phyloP scores from a whole-genome alignment of 2,888 invertebrate species.

The Hymenopus coronatus region DNA sequence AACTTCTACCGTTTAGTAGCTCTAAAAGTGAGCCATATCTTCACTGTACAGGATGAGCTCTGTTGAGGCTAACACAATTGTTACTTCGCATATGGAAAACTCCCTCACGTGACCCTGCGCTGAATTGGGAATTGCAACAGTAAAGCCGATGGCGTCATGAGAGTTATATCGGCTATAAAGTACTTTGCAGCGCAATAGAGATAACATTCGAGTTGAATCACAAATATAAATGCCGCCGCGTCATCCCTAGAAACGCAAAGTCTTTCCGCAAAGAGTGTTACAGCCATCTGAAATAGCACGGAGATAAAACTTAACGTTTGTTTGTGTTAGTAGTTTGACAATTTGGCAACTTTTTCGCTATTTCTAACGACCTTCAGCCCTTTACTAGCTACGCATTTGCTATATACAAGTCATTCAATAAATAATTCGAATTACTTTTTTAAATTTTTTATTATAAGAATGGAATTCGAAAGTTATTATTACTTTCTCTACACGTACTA shows the following conservation, averaged over 20 bases:
- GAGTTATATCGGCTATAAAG: background rate
- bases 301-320: background rate
- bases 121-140: background rate
- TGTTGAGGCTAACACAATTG: background rate
- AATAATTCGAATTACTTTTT: too few relatives aligned
- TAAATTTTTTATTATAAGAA: too few relatives aligned
- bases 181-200: background rate
- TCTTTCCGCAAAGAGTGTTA: background rate
- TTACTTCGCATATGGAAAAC: background rate
- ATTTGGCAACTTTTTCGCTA: too few relatives aligned
- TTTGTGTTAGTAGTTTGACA: background rate
- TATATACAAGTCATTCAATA: too few relatives aligned
- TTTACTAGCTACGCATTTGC: too few relatives aligned
- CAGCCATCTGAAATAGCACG: background rate
- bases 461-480: too few relatives aligned
- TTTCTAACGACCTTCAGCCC: too few relatives aligned
- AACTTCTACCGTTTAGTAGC: background rate
- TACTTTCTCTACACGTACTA: too few relatives aligned
- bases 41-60: background rate
- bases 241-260: background rate
- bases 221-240: background rate
- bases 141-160: background rate
- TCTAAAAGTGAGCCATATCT: background rate
- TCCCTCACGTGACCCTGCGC: background rate
- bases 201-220: background rate